Evolutionary conservation across 2,888 invertebrate species (phyloP), one percentile per base, ranked within the genome.

Genomic region (Sphaerolaimus hirsutus): DNA sequence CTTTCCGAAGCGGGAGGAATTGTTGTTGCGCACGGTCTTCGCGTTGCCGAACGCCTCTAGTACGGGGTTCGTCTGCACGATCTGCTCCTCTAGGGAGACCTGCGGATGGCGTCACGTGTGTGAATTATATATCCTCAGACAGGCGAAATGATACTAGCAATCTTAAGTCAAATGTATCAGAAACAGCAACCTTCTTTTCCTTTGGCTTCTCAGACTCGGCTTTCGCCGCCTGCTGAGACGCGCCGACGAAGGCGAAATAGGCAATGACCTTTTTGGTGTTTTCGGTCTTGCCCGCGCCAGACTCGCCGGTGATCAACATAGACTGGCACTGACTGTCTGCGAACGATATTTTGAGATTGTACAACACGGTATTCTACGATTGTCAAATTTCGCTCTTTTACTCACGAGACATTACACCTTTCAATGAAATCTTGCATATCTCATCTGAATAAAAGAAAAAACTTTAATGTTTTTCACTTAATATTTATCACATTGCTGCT

Each of bases 1-100:
- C 81, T 97, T 97, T 79, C 89, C 93, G 82, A 97, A 97, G 78
- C 93, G 87, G 58, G 93, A 97, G 54, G 93, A 93, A 81, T 97
- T 97, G 75, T 97, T 93, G 75, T 97, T 97, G 80, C 93, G 84
- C 71, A 87, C 86, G 67, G 89, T 91, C 79, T 89, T 89, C 68
- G 89, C 89, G 77, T 91, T 91, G 81, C 89, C 87, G 69, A 86
- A 87, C 64, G 87, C 86, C 75, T 87, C 87, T 74, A 87, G 81
- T 61, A 87, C 86, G 61, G 87, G 87, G 74, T 91, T 91, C 71
- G 89, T 89, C 71, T 91, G 89, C 60, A 91, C 86, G 72, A 91
- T 89, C 72, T 91, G 89, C 75, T 91, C 89, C 74, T 91, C 91
- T 62, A 91, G 76, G 61, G 79, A 81, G 56, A 83, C 83, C 76